These are phyloP conservation scores for Brachyistius frenatus DNA, from an alignment of 2,113 vertebrate genomes.

Conservation along the genomic window DNA sequence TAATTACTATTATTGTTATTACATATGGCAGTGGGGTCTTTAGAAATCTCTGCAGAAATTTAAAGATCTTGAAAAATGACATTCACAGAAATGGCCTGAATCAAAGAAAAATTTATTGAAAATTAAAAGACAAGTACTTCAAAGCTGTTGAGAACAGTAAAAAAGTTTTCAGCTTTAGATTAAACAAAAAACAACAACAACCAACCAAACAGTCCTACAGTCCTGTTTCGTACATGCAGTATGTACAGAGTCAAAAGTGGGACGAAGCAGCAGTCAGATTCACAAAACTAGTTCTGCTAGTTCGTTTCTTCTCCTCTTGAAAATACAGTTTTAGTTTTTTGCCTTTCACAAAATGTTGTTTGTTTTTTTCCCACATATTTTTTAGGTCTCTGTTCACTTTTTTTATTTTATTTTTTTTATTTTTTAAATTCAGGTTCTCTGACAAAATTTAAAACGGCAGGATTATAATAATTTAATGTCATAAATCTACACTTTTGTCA, in stretches of 20 bases:
- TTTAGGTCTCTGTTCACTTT: background rate
- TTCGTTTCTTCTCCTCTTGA: slow-evolving; percentile 4
- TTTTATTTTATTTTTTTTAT: too few relatives aligned
- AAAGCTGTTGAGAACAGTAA: slow-evolving; percentile 65
- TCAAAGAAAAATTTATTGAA: slow-evolving; percentile 74
- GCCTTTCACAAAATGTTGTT: background rate
- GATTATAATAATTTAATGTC: slow-evolving; percentile 43
- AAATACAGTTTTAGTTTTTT: slow-evolving; percentile 7
- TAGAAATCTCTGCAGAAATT: too few relatives aligned
- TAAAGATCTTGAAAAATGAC: background rate
- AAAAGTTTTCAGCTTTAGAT: slow-evolving; percentile 66
- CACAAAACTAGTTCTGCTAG: slow-evolving; percentile 27
- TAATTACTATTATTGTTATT: too few relatives aligned
- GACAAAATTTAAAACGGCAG: slow-evolving; percentile 7
- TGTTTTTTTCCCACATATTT: too few relatives aligned
- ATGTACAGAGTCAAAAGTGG: slow-evolving; percentile 47
- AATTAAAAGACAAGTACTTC: slow-evolving; percentile 70
- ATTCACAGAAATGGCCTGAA: slow-evolving; percentile 38
- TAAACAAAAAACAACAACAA: slow-evolving; percentile 16
- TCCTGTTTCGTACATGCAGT: slow-evolving; percentile 64
- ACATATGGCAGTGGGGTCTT: too few relatives aligned
- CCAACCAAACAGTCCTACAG: slow-evolving; percentile 20
- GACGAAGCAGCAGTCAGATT: slow-evolving; percentile 41
- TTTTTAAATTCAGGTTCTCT: background rate
- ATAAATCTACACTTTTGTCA: too few relatives aligned